These are phyloP conservation scores for Acronicta leporina DNA, from an alignment of 2,888 invertebrate genomes.

Conservation along the genomic window DNA sequence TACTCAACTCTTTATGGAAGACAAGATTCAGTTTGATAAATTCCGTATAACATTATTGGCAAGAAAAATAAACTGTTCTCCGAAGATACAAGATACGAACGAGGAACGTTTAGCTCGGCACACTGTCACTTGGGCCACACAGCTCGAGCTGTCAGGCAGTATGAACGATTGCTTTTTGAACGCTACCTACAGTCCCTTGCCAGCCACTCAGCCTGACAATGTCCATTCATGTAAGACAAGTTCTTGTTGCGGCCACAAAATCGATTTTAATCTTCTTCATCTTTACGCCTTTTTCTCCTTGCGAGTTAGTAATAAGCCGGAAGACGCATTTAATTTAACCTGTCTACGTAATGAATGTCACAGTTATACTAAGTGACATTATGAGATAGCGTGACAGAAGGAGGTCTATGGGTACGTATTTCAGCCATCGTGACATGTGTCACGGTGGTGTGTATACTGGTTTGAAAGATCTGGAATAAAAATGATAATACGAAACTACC, in stretches of 20 bases:
- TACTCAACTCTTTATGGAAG: not conserved
- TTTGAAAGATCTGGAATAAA: not conserved
- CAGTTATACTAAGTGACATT: slow-evolving; percentile 36
- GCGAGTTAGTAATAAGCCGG: slow-evolving; percentile 48
- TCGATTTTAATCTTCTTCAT: slow-evolving; percentile 66
- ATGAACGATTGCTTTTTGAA: slow-evolving; percentile 77
- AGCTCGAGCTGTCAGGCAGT: slow-evolving; percentile 72
- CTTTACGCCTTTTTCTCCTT: slow-evolving; percentile 45
- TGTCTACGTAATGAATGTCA: slow-evolving; percentile 32
- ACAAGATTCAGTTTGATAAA: slow-evolving; percentile 7
- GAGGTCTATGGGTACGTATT: slow-evolving; percentile 2
- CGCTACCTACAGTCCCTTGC: slow-evolving; percentile 58
- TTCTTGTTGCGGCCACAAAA: slow-evolving; percentile 67
- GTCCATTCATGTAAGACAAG: slow-evolving; percentile 70
- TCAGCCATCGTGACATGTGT: slow-evolving; percentile 31
- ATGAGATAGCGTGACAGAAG: slow-evolving; percentile 15
- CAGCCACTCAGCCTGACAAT: slow-evolving; percentile 61
- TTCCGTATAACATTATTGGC: slow-evolving; percentile 34
- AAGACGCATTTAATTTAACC: slow-evolving; percentile 54
- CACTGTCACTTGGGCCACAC: slow-evolving; percentile 64
- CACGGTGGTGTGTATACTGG: slow-evolving; percentile 7
- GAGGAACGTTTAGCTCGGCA: slow-evolving; percentile 53
- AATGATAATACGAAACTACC: not conserved
- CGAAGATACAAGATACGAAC: slow-evolving; percentile 45
- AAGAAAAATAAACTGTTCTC: slow-evolving; percentile 50